A percentile compares a stretch with the other conserved stretches of the same genome.
These are phyloP conservation scores for Philantomba maxwellii DNA, from an alignment of 2,113 vertebrate genomes.

Conservation along the genomic window DNA sequence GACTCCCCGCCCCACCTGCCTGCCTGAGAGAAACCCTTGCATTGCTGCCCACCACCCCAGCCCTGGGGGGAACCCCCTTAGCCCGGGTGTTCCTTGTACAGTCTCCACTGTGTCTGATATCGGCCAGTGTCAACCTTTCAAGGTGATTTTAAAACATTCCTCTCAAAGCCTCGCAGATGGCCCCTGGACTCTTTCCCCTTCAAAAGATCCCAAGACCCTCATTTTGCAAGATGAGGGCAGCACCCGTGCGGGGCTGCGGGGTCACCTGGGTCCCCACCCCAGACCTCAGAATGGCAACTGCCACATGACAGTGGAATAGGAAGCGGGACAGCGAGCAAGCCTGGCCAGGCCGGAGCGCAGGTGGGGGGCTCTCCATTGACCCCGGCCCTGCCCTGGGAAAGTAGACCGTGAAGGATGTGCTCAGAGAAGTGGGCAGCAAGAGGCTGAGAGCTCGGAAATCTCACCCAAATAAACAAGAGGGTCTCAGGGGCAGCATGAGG, in stretches of 20 bases:
- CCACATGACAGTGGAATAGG: not conserved
- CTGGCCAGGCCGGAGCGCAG: rapidly evolving
- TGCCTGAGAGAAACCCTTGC: not conserved
- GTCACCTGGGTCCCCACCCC: not conserved
- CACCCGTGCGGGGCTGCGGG: rapidly evolving
- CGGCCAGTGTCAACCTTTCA: not conserved
- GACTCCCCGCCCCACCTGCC: rapidly evolving
- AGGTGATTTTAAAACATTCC: not conserved
- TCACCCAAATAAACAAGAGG: too few relatives aligned
- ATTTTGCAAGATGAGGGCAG: not conserved
- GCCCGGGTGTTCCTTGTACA: rapidly evolving
- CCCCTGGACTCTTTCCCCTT: not conserved
- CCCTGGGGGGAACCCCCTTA: rapidly evolving
- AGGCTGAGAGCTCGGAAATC: not conserved
- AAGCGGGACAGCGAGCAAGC: rapidly evolving
- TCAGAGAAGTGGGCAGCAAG: not conserved
- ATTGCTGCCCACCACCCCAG: rapidly evolving
- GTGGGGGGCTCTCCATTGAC: not conserved
- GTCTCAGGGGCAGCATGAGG: not conserved
- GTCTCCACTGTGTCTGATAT: not conserved
- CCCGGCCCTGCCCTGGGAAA: not conserved
- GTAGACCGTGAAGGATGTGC: not conserved
- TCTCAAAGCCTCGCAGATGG: not conserved
- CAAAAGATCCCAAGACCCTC: rapidly evolving
- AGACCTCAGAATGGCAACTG: not conserved